phyloP scores from a whole-genome alignment of 2,888 invertebrate species.

The Malthinus seriepunctatus region DNA sequence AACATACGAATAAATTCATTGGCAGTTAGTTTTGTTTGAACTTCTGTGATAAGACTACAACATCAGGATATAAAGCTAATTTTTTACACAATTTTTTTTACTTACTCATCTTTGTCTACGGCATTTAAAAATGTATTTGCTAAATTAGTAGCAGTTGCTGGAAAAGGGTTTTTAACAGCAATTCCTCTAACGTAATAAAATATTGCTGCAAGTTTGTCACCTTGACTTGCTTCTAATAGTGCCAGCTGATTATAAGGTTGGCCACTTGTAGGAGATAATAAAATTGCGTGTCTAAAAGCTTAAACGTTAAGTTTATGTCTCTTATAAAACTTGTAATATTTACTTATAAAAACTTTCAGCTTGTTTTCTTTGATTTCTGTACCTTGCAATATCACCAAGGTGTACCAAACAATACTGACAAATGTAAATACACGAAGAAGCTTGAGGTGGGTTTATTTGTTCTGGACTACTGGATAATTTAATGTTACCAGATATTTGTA shows the following conservation, averaged over 20 bases:
- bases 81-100: conserved; percentile 4
- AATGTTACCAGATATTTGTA: conserved; percentile 48
- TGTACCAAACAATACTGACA: conserved; percentile 90
- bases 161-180: conserved; percentile 83
- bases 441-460: conserved; percentile 57
- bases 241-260: conserved; percentile 91
- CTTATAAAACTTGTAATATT: conserved; percentile 14
- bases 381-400: conserved; percentile 84
- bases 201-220: conserved; percentile 79
- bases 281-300: conserved; percentile 67
- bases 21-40: conserved; percentile 63
- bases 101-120: conserved; percentile 55
- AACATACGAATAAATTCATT: conserved; percentile 63
- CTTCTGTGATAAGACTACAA: conserved; percentile 53
- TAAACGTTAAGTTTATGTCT: neutral
- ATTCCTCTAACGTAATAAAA: conserved; percentile 86
- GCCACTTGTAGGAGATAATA: conserved; percentile 75
- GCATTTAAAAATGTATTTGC: conserved; percentile 69
- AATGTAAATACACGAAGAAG: conserved; percentile 79
- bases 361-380: conserved; percentile 77
- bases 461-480: conserved; percentile 39
- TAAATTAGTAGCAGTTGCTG: conserved; percentile 80
- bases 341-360: conserved; percentile 84
- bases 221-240: conserved; percentile 78
- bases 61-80: conserved; percentile 19